Conservation (phyloP, 2,888 invertebrate species). For the Macrosiphum euphorbiae region DNA sequence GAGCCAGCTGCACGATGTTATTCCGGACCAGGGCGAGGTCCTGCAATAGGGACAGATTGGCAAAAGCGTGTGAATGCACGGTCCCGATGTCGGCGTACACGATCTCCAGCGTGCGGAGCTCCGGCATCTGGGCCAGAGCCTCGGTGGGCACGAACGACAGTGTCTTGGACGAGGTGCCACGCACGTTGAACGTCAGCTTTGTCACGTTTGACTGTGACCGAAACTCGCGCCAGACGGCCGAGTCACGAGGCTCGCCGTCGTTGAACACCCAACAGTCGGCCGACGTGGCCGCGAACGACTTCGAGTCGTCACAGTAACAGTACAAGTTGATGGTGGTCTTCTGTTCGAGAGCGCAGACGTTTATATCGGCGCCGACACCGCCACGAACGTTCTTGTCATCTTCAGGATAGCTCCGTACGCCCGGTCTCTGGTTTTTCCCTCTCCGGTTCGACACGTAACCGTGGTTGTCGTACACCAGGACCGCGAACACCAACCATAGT, state of each 20-base stretch:
- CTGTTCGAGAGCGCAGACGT: constrained; percentile 68
- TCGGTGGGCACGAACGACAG: constrained; percentile 81
- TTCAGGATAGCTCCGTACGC: background rate
- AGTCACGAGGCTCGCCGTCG: constrained; percentile 77
- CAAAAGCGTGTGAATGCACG: constrained; percentile 80
- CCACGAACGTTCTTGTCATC: constrained; percentile 14
- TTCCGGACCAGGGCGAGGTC: constrained; percentile 80
- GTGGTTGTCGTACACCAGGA: background rate
- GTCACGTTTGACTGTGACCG: constrained; percentile 79
- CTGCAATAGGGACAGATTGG: constrained; percentile 79
- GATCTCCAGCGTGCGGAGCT: constrained; percentile 78
- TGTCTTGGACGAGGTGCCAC: constrained; percentile 75
- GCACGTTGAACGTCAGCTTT: constrained; percentile 80
- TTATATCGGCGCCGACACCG: constrained; percentile 59
- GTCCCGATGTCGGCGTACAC: constrained; percentile 81
- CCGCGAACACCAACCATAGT: background rate
- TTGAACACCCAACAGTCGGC: constrained; percentile 85
- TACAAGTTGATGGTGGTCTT: constrained; percentile 71
- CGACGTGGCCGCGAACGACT: constrained; percentile 76
- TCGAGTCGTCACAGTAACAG: constrained; percentile 78
- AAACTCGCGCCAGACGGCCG: constrained; percentile 83
- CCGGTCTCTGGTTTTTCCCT: background rate
- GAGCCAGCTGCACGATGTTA: constrained; percentile 78
- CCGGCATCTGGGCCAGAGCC: constrained; percentile 77
- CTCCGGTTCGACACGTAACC: constrained; percentile 37